Evolutionary conservation across 2,888 invertebrate genomes (phyloP).

Genomic region (Yponomeuta cagnagella): DNA sequence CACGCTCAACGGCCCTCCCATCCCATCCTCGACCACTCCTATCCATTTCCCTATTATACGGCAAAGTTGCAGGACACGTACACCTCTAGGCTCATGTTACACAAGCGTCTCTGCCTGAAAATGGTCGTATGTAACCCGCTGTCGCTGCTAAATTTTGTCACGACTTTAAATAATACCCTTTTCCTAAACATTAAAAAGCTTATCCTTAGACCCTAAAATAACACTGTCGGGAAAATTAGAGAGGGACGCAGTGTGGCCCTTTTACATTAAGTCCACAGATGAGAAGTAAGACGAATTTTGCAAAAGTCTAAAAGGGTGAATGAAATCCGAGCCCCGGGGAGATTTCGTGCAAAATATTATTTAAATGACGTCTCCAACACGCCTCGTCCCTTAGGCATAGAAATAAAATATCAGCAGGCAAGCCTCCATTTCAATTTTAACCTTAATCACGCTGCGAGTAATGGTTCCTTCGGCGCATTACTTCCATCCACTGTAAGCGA

Average conservation of each 20-base stretch:
- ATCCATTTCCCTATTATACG: conserved; percentile 7
- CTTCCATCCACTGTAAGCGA: conserved; percentile 28
- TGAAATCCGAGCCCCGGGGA: conserved; percentile 37
- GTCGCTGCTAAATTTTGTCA: conserved; percentile 11
- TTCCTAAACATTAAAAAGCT: conserved; percentile 23
- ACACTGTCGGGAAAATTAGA: conserved; percentile 25
- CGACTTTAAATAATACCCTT: conserved; percentile 14
- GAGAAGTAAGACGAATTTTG: conserved; percentile 26
- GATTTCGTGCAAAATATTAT: conserved; percentile 48
- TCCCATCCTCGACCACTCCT: conserved; percentile 11
- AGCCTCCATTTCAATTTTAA: conserved; percentile 39
- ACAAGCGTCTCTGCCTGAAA: neutral
- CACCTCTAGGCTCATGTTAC: conserved; percentile 1
- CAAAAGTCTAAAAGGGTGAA: conserved; percentile 26
- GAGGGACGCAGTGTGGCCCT: conserved; percentile 23
- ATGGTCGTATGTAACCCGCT: neutral
- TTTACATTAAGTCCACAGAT: conserved; percentile 23
- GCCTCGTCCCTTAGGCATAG: conserved; percentile 31
- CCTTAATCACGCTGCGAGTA: conserved; percentile 39
- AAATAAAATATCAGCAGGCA: conserved; percentile 41
- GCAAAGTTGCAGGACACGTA: neutral
- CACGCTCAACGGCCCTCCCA: conserved; percentile 2
- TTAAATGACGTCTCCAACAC: conserved; percentile 39
- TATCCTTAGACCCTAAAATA: conserved; percentile 24
- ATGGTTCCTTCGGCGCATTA: conserved; percentile 34